Conservation (phyloP, 2,797 vertebrate species). For the Sylvia borin region DNA sequence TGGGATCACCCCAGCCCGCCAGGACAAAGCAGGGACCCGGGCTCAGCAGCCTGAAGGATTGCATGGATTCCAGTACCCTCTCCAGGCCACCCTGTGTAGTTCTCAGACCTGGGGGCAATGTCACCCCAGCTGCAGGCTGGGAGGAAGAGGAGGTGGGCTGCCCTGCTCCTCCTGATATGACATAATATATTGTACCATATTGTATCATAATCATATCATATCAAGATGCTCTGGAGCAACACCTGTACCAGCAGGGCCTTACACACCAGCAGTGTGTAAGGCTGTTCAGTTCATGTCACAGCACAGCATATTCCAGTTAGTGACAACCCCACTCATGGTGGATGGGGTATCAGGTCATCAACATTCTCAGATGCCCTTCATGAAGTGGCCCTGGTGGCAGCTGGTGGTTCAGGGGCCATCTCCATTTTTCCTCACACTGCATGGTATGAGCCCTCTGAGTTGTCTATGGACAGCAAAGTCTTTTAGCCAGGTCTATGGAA, state of each 20-base stretch:
- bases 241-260: neutral
- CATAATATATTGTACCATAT: no score
- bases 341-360: rapidly evolving
- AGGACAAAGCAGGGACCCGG: rapidly evolving
- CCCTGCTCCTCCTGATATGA: neutral
- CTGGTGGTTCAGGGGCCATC: neutral
- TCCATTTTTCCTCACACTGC: neutral
- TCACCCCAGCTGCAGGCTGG: neutral
- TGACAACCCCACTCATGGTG: rapidly evolving
- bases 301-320: no score
- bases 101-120: rapidly evolving
- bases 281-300: neutral
- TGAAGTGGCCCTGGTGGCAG: rapidly evolving
- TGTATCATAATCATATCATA: neutral
- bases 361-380: neutral
- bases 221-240: neutral
- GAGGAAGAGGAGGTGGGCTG: neutral
- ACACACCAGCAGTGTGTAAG: no score
- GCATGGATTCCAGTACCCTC: neutral
- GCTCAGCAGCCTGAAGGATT: rapidly evolving
- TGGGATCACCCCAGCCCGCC: rapidly evolving
- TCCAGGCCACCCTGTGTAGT: rapidly evolving
- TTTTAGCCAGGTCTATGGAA: rapidly evolving
- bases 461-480: rapidly evolving
- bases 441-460: rapidly evolving